phyloP scores from a whole-genome alignment of 2,113 vertebrate genomes.

The Blennius ocellaris region DNA sequence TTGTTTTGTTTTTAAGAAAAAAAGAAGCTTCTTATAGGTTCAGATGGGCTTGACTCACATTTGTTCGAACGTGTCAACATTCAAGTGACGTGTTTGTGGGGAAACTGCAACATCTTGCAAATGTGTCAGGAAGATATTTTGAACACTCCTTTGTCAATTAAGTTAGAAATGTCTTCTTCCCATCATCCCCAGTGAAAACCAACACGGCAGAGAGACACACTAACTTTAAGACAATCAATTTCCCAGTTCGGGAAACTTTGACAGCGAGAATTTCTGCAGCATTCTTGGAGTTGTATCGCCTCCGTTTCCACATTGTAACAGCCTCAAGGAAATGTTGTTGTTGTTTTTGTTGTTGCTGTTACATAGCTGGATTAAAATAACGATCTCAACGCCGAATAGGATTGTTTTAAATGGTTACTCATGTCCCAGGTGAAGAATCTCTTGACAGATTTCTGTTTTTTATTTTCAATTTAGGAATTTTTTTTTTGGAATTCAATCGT shows the following conservation, averaged over 20 bases:
- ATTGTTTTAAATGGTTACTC: conserved; percentile 24
- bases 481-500: too few species aligned
- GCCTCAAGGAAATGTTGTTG: conserved; percentile 5
- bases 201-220: conserved; percentile 17
- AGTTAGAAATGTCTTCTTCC: too few species aligned
- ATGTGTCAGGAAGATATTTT: too few species aligned
- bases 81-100: too few species aligned
- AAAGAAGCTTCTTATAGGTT: background rate
- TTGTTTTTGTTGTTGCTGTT: conserved; percentile 27
- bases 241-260: conserved; percentile 33
- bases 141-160: too few species aligned
- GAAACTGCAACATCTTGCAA: too few species aligned
- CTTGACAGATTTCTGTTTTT: too few species aligned
- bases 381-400: conserved; percentile 8
- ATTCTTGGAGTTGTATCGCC: conserved; percentile 36
- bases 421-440: background rate
- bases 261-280: conserved; percentile 33
- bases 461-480: too few species aligned
- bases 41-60: too few species aligned
- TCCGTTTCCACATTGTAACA: conserved; percentile 38
- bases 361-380: background rate
- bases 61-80: too few species aligned
- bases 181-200: background rate
- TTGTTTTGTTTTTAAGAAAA: background rate
- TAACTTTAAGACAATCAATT: conserved; percentile 20